phyloP scores from a whole-genome alignment of 2,113 vertebrate species.

The Rutilus rutilus region DNA sequence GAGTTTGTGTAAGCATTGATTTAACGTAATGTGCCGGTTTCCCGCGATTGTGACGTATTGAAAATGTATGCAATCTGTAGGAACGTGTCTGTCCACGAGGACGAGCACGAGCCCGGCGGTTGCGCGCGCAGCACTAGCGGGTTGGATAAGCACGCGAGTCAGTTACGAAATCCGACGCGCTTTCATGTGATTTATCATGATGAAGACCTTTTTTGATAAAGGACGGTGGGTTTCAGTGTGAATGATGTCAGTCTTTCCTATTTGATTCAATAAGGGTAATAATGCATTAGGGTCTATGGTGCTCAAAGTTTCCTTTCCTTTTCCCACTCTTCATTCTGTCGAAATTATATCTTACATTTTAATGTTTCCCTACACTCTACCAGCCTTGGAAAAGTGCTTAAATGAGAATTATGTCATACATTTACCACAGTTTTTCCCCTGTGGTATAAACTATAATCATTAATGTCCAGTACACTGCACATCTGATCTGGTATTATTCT shows the following conservation, averaged over 20 bases:
- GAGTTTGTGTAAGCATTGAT: background rate
- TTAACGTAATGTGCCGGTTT: conserved; percentile 3
- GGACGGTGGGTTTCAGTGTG: background rate
- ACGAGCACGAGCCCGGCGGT: background rate
- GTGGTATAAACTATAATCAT: no score
- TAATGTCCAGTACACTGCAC: no score
- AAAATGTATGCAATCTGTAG: background rate
- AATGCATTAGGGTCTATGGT: background rate
- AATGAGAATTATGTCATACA: background rate
- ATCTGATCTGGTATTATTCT: no score
- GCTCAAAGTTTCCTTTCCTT: background rate
- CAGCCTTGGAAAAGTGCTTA: background rate
- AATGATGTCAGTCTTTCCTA: background rate
- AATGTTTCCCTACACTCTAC: background rate
- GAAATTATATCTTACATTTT: background rate
- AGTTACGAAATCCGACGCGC: conserved; percentile 40
- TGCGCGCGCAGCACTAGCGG: background rate
- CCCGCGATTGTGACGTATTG: conserved; percentile 9
- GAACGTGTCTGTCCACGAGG: conserved; percentile 39
- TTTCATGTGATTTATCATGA: background rate
- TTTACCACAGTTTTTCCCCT: no score
- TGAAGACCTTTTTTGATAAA: background rate
- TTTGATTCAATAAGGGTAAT: background rate
- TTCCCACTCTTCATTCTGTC: background rate
- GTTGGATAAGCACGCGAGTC: conserved; percentile 4